These are phyloP conservation scores for Tor tambroides DNA, from an alignment of 2,113 vertebrate species.

Conservation along the genomic window DNA sequence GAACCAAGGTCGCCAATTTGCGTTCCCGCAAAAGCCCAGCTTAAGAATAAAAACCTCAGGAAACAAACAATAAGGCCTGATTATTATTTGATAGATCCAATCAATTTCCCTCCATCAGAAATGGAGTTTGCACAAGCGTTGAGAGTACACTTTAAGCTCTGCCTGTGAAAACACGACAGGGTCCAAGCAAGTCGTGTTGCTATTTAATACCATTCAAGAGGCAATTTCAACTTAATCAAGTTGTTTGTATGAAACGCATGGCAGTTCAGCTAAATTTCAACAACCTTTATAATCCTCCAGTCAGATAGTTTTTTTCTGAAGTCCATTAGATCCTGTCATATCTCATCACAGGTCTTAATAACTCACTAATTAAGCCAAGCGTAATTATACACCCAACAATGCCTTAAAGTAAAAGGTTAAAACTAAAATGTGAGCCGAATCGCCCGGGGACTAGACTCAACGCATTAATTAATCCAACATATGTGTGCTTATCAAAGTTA, in stretches of 20 bases:
- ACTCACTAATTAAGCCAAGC: conserved; percentile 64
- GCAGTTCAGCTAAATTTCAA: conserved; percentile 22
- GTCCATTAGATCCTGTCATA: conserved; percentile 52
- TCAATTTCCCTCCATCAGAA: conserved; percentile 36
- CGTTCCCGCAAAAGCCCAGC: conserved; percentile 25
- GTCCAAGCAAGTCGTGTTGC: conserved; percentile 37
- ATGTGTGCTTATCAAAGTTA: conserved; percentile 66
- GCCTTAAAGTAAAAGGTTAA: conserved; percentile 69
- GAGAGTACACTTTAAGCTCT: conserved; percentile 6
- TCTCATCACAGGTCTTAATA: conserved; percentile 66
- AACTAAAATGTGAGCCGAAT: conserved; percentile 57
- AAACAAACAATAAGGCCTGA: conserved; percentile 43
- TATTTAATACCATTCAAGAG: conserved; percentile 44
- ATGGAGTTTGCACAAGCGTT: not conserved
- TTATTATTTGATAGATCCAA: conserved; percentile 47
- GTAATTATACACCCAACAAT: conserved; percentile 68
- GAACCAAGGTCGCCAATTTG: conserved; percentile 27
- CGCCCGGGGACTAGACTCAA: conserved; percentile 63
- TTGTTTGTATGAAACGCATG: conserved; percentile 39
- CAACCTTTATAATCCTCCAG: conserved; percentile 2
- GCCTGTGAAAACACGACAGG: not conserved
- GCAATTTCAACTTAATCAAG: conserved; percentile 40
- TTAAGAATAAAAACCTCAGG: conserved; percentile 16
- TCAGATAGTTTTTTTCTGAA: conserved; percentile 13
- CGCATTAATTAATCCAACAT: conserved; percentile 72